Evolutionary conservation across 2,113 vertebrate genomes (phyloP).

Genomic region (Saccopteryx leptura): DNA sequence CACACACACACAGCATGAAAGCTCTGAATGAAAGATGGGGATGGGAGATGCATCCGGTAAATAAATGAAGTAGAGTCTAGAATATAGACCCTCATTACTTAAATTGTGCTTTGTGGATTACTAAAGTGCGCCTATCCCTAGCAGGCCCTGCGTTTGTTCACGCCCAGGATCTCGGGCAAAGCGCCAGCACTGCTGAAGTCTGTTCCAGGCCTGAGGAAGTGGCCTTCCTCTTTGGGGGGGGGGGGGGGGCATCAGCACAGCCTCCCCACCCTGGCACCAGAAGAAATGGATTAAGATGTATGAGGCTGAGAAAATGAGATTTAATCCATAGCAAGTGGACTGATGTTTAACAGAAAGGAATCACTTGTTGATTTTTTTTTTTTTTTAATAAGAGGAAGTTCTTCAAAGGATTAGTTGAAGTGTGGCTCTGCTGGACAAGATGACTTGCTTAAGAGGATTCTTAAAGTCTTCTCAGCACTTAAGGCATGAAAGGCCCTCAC

Average conservation of each 20-base stretch:
- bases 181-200: background rate
- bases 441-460: conserved; percentile 7
- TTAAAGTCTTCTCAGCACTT: background rate
- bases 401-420: background rate
- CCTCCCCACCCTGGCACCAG: background rate
- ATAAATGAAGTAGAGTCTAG: background rate
- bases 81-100: background rate
- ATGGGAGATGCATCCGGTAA: background rate
- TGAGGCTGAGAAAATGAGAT: background rate
- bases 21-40: background rate
- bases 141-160: background rate
- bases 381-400: conserved; percentile 12
- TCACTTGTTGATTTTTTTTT: conserved; percentile 1
- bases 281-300: background rate
- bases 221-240: background rate
- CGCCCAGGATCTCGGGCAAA: background rate
- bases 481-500: background rate
- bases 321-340: background rate
- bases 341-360: background rate
- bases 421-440: background rate
- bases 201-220: background rate
- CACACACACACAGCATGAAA: background rate
- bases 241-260: background rate
- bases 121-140: background rate
- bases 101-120: background rate